Evolutionary conservation across 2,888 invertebrate genomes (phyloP), one percentile per base, ranked within the genome.

Genomic region (Drosophila mulleri): DNA sequence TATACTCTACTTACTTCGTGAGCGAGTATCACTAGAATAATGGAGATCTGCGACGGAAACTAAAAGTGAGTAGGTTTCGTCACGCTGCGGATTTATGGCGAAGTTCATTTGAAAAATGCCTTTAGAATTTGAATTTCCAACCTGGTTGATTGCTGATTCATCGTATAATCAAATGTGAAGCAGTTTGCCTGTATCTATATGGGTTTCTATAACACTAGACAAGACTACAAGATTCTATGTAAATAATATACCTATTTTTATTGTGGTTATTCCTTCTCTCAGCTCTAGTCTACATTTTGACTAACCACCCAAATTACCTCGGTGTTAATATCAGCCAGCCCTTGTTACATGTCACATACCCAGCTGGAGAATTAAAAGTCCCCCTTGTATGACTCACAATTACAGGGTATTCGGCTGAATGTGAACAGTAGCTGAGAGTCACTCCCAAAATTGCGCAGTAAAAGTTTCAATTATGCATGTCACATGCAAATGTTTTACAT

Each of bases 401-500:
- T 52, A 20, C 8, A 64, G 64, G 64, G 79, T 74, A 78, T 62
- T 16, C 8, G 1, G 14, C 4, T 50, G 32, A 8, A 14, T 50
- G 50, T 35, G 32, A 35, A 69, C 82, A 67, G 82, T 78, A 82
- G 84, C 78, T 61, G 23, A 42, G 44, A 50, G 32, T 14, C 37
- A 50, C 65, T 48, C 37, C 37, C 45, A 8, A 69, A 85, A 83
- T 72, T 80, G 72, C 88, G 83, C 88, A 80, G 72, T 80, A 69
- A 83, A 85, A 61, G 53, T 58, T 83, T 88, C 65, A 67, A 83
- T 78, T 88, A 80, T 88, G 83, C 88, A 71, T 64, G 80, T 86
- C 83, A 73, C 88, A 83, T 86, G 78, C 72, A 73, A 88, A 88
- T 88, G 71, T 67, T 77, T 69, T 80, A 83, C 78, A 80, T 75